A percentile compares a stretch with the other conserved stretches of the same genome.
These are phyloP conservation scores for Dallia pectoralis DNA, from an alignment of 2,797 vertebrate genomes.

Conservation along the genomic window DNA sequence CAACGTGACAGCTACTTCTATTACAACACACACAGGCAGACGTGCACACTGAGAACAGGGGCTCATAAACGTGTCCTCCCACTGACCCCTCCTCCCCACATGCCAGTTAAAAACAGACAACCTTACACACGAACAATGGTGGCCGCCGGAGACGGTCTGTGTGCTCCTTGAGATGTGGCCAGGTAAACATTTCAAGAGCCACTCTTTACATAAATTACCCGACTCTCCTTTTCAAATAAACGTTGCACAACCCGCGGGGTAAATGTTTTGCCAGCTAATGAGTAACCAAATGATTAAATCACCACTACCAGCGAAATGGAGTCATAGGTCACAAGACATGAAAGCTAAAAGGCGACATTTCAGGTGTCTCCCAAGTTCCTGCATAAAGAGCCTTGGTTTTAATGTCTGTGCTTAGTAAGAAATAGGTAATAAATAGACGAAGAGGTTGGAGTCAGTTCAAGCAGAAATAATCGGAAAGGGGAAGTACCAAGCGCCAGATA, in stretches of 20 bases:
- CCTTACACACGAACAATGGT: constrained; percentile 21
- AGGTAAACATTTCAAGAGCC: constrained; percentile 40
- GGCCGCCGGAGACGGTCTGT: background rate
- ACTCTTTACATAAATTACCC: constrained; percentile 44
- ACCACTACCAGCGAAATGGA: constrained; percentile 23
- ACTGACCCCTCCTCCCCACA: background rate
- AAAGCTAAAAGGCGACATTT: constrained; percentile 14
- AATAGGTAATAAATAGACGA: background rate
- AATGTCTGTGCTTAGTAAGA: background rate
- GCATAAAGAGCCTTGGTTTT: background rate
- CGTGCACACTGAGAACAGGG: constrained; percentile 1
- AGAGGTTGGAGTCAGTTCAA: constrained; percentile 44
- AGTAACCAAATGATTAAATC: background rate
- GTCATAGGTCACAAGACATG: constrained; percentile 14
- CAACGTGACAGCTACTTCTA: background rate
- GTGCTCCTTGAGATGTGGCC: background rate
- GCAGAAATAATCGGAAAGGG: constrained; percentile 62
- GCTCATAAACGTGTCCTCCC: background rate
- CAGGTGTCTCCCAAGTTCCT: background rate
- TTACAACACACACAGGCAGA: background rate
- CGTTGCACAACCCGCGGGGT: background rate
- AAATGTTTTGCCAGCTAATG: background rate
- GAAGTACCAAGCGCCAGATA: constrained; percentile 56
- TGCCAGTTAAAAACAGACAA: constrained; percentile 1
- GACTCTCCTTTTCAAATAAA: constrained; percentile 24